Percentiles rank a stretch among this genome's conserved stretches.
phyloP scores from a whole-genome alignment of 2,797 vertebrate genomes.

The Propithecus deckenii region DNA sequence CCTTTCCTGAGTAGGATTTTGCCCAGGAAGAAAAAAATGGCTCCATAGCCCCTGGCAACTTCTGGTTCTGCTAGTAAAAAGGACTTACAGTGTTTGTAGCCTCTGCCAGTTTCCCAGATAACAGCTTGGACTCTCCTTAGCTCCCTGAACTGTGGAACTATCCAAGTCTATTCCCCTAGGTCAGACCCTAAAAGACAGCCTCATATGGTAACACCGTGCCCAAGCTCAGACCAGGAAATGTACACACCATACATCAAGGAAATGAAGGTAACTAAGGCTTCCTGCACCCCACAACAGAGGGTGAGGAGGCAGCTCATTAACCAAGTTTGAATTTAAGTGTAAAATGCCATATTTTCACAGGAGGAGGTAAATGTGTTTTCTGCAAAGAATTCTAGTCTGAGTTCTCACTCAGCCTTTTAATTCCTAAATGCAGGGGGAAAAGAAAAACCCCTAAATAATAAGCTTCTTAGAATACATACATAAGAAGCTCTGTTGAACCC shows the following conservation, averaged over 20 bases:
- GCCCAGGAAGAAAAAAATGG: neutral
- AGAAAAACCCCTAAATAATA: conserved; percentile 24
- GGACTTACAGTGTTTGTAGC: neutral
- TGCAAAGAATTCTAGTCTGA: conserved; percentile 53
- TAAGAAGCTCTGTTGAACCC: conserved; percentile 68
- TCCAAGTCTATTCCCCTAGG: neutral
- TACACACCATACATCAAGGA: neutral
- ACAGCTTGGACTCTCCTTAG: neutral
- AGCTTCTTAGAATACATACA: conserved; percentile 52
- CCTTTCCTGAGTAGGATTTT: neutral
- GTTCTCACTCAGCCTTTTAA: conserved; percentile 56
- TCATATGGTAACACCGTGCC: neutral
- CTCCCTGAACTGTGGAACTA: neutral
- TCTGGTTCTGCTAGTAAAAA: neutral
- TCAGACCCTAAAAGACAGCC: neutral
- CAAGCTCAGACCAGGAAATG: neutral
- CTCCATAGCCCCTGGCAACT: neutral
- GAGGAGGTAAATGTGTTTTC: conserved; percentile 53
- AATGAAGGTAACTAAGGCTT: neutral
- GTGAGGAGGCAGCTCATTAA: conserved; percentile 46
- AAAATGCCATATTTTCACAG: conserved; percentile 55
- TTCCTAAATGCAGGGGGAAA: conserved; percentile 35
- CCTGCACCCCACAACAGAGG: neutral
- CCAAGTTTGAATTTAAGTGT: conserved; percentile 17
- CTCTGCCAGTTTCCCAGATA: neutral